These are phyloP conservation scores for Myiopsitta monachus DNA, from an alignment of 2,113 vertebrate genomes.

Conservation along the genomic window DNA sequence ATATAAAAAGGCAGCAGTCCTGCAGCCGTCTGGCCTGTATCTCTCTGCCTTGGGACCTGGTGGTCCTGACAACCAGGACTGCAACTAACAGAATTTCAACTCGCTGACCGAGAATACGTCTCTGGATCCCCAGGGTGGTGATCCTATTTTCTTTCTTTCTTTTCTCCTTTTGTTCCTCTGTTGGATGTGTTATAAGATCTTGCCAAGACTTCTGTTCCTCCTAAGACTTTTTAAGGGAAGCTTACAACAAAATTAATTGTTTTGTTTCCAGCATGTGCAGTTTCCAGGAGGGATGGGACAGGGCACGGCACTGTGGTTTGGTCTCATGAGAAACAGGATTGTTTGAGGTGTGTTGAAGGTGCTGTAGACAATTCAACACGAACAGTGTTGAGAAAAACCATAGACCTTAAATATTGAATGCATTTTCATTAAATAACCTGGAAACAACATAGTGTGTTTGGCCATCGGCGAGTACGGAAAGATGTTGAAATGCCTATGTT, in stretches of 20 bases:
- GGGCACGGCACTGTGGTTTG: neutral
- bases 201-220: neutral
- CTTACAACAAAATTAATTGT: neutral
- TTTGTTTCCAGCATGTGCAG: neutral
- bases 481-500: neutral
- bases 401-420: neutral
- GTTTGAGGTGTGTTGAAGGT: neutral
- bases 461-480: accelerated
- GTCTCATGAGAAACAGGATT: neutral
- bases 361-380: neutral
- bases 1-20: neutral
- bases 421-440: neutral
- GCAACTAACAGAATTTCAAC: neutral
- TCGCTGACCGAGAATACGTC: neutral
- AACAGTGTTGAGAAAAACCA: neutral
- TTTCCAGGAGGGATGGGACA: neutral
- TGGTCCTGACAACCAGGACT: neutral
- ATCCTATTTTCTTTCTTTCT: neutral
- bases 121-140: neutral
- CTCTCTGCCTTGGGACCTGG: neutral
- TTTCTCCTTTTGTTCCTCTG: neutral
- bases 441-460: neutral
- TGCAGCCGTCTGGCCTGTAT: neutral
- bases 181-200: neutral
- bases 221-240: neutral